Conservation (phyloP, 1,140 invertebrate genomes). For the Dryas iulia region DNA sequence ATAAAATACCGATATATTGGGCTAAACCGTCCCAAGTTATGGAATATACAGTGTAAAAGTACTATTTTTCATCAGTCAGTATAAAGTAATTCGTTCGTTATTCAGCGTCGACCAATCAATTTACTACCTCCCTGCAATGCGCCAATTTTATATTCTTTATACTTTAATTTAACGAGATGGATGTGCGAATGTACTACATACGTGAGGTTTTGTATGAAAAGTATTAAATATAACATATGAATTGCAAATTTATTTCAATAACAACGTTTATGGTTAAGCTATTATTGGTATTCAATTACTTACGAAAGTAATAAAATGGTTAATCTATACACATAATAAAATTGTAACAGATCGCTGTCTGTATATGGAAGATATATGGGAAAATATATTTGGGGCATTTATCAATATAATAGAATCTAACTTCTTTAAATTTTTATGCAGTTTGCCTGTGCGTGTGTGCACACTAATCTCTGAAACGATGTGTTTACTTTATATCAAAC, state of each 20-base stretch:
- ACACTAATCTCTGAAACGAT: too few relatives aligned
- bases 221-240: background rate
- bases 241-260: background rate
- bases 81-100: conserved; percentile 11
- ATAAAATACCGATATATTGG: background rate
- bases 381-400: too few relatives aligned
- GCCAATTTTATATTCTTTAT: conserved; percentile 26
- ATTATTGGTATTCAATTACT: background rate
- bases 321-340: too few relatives aligned
- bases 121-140: conserved; percentile 21
- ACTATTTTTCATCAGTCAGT: conserved; percentile 4
- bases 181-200: conserved; percentile 2
- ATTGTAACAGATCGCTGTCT: too few relatives aligned
- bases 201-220: background rate
- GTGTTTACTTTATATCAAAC: too few relatives aligned
- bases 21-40: background rate
- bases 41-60: background rate
- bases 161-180: conserved; percentile 24
- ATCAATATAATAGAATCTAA: too few relatives aligned
- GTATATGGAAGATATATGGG: too few relatives aligned
- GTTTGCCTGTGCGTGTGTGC: too few relatives aligned
- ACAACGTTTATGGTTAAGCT: background rate
- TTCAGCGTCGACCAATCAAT: conserved; percentile 19
- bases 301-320: too few relatives aligned
- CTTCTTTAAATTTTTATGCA: too few relatives aligned